A percentile compares a stretch with the other conserved stretches of the same genome.
Conservation (phyloP, 2,888 invertebrate genomes). For the Mactromeris polynyma region DNA sequence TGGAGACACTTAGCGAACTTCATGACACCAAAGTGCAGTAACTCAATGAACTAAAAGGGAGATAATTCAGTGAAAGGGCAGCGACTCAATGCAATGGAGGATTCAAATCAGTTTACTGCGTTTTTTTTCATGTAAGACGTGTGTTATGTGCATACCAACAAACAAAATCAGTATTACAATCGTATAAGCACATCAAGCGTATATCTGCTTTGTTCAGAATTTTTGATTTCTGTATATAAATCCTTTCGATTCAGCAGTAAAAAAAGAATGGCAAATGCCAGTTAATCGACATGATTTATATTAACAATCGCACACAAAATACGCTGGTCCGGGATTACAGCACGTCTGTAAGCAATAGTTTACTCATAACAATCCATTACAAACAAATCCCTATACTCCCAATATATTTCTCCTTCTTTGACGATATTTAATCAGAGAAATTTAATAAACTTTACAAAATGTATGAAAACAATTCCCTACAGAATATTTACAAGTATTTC, state of each 20-base stretch:
- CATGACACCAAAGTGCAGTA: too few species aligned
- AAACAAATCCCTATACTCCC: neutral
- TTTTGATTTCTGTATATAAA: neutral
- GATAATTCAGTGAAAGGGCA: too few species aligned
- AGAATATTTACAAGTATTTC: neutral
- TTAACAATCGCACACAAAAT: neutral
- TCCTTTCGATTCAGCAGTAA: neutral
- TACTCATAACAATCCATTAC: too few species aligned
- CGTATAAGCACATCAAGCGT: neutral
- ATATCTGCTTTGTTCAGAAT: neutral
- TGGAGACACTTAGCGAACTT: too few species aligned
- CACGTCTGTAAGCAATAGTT: neutral
- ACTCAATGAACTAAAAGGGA: too few species aligned
- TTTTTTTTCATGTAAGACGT: too few species aligned
- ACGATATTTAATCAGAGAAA: constrained; percentile 9
- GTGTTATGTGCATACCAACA: neutral
- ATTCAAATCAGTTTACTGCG: too few species aligned
- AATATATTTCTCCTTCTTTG: neutral
- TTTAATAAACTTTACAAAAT: neutral
- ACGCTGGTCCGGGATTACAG: neutral
- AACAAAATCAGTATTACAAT: neutral
- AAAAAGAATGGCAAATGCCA: neutral
- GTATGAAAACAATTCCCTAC: constrained; percentile 1
- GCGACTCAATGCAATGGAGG: too few species aligned
- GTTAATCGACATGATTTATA: neutral